Evolutionary conservation across 1,140 invertebrate species (phyloP).

Genomic region (Procambarus virginalis): DNA sequence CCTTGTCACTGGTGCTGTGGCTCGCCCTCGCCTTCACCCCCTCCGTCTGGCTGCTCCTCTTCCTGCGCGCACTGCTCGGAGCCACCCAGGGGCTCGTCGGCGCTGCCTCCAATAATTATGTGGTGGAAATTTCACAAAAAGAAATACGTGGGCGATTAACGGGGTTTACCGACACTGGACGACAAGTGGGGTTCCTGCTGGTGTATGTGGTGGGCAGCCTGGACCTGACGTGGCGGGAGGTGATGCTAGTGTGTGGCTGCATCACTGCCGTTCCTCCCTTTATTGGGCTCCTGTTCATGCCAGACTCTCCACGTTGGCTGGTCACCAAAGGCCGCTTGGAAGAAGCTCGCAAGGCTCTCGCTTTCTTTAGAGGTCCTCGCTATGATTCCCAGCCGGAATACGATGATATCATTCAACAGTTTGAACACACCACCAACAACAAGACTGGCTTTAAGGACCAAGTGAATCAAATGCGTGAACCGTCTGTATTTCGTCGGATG

Average conservation of each 20-base stretch:
- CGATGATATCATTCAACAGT: constrained; percentile 40
- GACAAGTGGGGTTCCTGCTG: constrained; percentile 63
- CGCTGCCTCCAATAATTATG: constrained; percentile 51
- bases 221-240: constrained; percentile 61
- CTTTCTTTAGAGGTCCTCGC: constrained; percentile 51
- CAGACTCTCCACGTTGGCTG: constrained; percentile 67
- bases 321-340: constrained; percentile 48
- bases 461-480: constrained; percentile 44
- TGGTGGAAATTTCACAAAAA: constrained; percentile 54
- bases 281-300: constrained; percentile 53
- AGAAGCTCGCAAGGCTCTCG: constrained; percentile 54
- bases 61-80: constrained; percentile 34
- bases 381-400: constrained; percentile 44
- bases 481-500: constrained; percentile 38
- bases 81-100: constrained; percentile 44
- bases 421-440: constrained; percentile 14
- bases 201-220: constrained; percentile 62
- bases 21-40: constrained; percentile 46
- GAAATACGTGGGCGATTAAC: constrained; percentile 48
- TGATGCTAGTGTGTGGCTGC: constrained; percentile 55
- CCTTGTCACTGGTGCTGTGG: constrained; percentile 48
- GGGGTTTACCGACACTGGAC: constrained; percentile 42
- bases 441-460: constrained; percentile 39
- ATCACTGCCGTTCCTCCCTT: constrained; percentile 56
- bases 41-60: constrained; percentile 54